phyloP scores from a whole-genome alignment of 1,140 invertebrate genomes.

The Drosophila novamexicana region DNA sequence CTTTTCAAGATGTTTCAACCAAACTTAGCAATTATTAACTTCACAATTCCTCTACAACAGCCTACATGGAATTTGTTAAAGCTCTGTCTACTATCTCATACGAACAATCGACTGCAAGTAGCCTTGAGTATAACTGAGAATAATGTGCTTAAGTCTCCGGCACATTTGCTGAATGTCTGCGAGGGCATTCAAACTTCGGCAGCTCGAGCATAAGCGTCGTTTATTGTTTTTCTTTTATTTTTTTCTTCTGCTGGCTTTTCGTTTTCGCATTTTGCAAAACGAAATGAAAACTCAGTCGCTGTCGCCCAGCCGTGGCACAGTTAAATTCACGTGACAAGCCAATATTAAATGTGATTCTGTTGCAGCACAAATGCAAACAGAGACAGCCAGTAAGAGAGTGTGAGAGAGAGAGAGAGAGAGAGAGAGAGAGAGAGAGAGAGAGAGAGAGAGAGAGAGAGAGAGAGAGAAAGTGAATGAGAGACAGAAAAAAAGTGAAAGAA shows the following conservation, averaged over 20 bases:
- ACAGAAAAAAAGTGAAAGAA: not conserved
- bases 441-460: not conserved
- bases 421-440: too few relatives aligned
- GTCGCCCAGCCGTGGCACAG: conserved; percentile 53
- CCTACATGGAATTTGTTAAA: too few relatives aligned
- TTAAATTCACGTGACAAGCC: conserved; percentile 78
- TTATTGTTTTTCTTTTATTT: conserved; percentile 2
- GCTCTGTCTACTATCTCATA: too few relatives aligned
- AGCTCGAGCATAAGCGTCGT: not conserved
- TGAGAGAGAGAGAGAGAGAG: not conserved
- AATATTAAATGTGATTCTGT: conserved; percentile 74
- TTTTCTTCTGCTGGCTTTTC: conserved; percentile 28
- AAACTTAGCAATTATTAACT: too few relatives aligned
- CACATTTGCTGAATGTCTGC: too few relatives aligned
- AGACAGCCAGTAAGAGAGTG: not conserved
- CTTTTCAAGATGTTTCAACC: too few relatives aligned
- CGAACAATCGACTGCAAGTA: too few relatives aligned
- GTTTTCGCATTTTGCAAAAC: conserved; percentile 44
- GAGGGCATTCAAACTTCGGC: too few relatives aligned
- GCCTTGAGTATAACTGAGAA: too few relatives aligned
- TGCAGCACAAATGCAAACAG: conserved; percentile 16
- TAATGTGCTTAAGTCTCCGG: too few relatives aligned
- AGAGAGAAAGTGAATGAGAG: not conserved
- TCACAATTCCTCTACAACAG: too few relatives aligned
- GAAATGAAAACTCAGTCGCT: conserved; percentile 55